These are phyloP conservation scores for Pseudomyrmex dendroicus DNA, from an alignment of 1,140 invertebrate genomes.

Conservation along the genomic window DNA sequence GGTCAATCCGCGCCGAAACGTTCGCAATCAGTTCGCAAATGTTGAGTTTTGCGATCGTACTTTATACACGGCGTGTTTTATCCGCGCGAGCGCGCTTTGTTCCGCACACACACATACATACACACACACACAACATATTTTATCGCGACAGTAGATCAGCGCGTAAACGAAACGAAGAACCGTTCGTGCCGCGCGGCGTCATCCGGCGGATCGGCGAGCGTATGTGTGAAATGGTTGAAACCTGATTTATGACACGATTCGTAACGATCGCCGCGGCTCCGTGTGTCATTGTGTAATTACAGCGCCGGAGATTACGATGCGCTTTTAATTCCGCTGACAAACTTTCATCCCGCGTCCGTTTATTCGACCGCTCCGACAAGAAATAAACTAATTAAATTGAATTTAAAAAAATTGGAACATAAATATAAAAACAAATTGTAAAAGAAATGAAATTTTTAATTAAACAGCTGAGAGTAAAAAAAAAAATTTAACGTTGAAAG, in stretches of 20 bases:
- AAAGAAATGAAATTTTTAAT: neutral
- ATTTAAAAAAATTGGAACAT: neutral
- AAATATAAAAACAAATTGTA: neutral
- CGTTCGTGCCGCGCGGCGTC: conserved; percentile 52
- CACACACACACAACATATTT: neutral
- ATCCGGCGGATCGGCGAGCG: conserved; percentile 45
- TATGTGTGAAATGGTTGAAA: conserved; percentile 45
- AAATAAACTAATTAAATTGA: neutral
- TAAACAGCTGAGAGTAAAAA: neutral
- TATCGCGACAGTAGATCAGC: conserved; percentile 54
- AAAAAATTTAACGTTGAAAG: neutral
- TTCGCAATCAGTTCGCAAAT: neutral
- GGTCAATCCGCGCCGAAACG: neutral
- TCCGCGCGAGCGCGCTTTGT: neutral
- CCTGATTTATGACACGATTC: conserved; percentile 51
- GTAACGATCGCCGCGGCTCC: conserved; percentile 13
- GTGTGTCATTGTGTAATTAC: conserved; percentile 56
- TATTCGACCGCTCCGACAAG: neutral
- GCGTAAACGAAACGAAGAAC: conserved; percentile 55
- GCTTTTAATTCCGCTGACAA: conserved; percentile 15
- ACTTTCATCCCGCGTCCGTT: conserved; percentile 9
- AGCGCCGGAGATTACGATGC: conserved; percentile 32
- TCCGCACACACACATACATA: neutral
- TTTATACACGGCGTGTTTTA: conserved; percentile 17
- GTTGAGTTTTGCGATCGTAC: conserved; percentile 1